phyloP scores from a whole-genome alignment of 2,888 invertebrate species.

The Rhynchonema sp. region DNA sequence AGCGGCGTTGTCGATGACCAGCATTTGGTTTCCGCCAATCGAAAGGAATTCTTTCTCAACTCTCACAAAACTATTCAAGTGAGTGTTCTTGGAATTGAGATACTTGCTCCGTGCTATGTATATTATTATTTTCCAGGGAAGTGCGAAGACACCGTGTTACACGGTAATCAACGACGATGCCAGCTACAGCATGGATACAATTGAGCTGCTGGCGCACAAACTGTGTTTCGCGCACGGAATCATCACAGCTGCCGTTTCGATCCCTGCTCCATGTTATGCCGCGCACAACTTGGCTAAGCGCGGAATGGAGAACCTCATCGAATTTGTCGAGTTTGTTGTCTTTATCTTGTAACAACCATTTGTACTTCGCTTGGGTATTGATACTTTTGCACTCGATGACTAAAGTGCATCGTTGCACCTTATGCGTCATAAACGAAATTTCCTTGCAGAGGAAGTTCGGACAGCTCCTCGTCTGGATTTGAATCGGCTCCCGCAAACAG shows the following conservation, averaged over 20 bases:
- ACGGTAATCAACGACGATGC: conserved; percentile 17
- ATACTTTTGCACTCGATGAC: no score
- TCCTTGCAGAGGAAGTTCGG: no score
- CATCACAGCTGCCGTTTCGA: conserved; percentile 14
- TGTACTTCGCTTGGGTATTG: no score
- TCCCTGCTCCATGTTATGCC: conserved; percentile 20
- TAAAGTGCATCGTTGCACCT: no score
- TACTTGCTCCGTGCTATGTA: not conserved
- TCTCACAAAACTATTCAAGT: not conserved
- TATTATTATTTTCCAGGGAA: conserved; percentile 14
- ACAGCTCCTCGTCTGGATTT: no score
- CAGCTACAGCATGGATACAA: conserved; percentile 11
- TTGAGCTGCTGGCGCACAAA: conserved; percentile 15
- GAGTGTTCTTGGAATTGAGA: not conserved
- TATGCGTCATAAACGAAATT: no score
- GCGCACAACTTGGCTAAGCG: conserved; percentile 19
- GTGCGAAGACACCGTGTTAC: conserved; percentile 19
- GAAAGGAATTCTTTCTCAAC: not conserved
- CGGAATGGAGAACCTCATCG: conserved; percentile 8
- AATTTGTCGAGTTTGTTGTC: no score
- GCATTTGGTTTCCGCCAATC: not conserved
- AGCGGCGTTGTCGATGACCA: not conserved
- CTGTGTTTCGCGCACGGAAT: conserved; percentile 15
- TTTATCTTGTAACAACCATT: no score
- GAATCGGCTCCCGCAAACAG: no score